A percentile compares a stretch with the other conserved stretches of the same genome.
phyloP scores from a whole-genome alignment of 2,888 invertebrate species.

The Torymus aiolomorphi region DNA sequence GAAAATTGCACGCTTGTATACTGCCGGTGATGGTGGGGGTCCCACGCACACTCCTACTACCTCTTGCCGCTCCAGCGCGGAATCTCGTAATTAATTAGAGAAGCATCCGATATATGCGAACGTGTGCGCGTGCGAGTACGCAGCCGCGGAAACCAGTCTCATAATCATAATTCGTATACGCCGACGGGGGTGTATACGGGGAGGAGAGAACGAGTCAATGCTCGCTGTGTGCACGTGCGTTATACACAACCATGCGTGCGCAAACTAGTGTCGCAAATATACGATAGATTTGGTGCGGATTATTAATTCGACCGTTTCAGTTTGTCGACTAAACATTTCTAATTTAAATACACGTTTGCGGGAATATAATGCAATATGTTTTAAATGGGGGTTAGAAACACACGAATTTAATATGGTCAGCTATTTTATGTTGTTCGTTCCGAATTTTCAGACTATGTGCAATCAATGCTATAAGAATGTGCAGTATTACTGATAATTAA shows the following conservation, averaged over 20 bases:
- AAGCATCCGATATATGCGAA: slow-evolving; percentile 52
- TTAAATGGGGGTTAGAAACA: too few species aligned
- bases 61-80: slow-evolving; percentile 45
- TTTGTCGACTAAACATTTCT: slow-evolving; percentile 46
- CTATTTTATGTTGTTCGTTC: too few species aligned
- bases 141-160: slow-evolving; percentile 49
- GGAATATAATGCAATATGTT: neutral
- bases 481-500: too few species aligned
- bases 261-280: slow-evolving; percentile 4
- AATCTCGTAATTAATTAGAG: slow-evolving; percentile 60
- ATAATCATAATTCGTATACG: slow-evolving; percentile 61
- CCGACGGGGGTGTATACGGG: slow-evolving; percentile 11
- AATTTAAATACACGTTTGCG: slow-evolving; percentile 19
- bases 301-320: slow-evolving; percentile 39
- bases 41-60: neutral
- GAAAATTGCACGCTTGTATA: slow-evolving; percentile 48
- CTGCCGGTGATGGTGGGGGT: neutral
- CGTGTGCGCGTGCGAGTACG: neutral
- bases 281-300: slow-evolving; percentile 48
- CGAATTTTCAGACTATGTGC: too few species aligned
- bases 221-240: neutral
- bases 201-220: slow-evolving; percentile 19
- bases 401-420: too few species aligned
- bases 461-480: too few species aligned
- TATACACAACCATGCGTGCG: slow-evolving; percentile 37